Base-by-base conservation (phyloP, 2,113 vertebrate genomes). In the Jaculus jaculus region DNA sequence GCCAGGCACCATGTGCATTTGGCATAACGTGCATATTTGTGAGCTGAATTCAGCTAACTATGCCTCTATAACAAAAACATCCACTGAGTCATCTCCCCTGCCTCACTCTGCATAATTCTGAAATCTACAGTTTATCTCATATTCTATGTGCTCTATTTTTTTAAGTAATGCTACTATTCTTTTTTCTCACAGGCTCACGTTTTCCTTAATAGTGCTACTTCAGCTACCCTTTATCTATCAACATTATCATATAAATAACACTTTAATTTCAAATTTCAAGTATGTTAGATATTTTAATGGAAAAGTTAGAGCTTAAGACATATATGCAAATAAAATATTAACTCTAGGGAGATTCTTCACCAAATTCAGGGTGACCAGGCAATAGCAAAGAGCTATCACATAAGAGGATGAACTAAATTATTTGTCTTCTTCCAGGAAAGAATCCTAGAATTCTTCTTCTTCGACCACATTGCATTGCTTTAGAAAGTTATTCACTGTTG, bases 61-160 rank as follows among this genome's bases (percentile, higher is more conserved):
- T 51, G 12, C 51, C 12, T 51, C 7, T 51, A 51, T 12, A n/a
- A 51, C 54, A 54, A 54, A 54, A 7, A 54, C 54, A 15, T 54
- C 54, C 54, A 54, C 54, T 54, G 54, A 54, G 54, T 12, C 54
- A 8, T 54, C 54, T 54, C 54, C 54, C 11, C 54, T n/a, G 90
- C 89, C 0, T 80, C 16, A 74, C 88, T 3, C 23, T 94, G 66
- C 74, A 37, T 60, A 47, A 34, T 15, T 92, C 96, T 92, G 68
- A 94, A 71, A 11, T 75, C 9, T 79, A 65, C 60, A 42, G 73
- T 0, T 7, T 78, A 16, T n/a, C 2, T 74, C 15, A 65, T 61
- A 42, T 79, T 1, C 9, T 78, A 16, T 37, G 2, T 74, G 15
- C n/a, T 32, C 3, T 51, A 28, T 39, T 89, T 47, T 47, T 81